Evolutionary conservation across 2,113 vertebrate genomes (phyloP).

Genomic region (Albula goreensis): DNA sequence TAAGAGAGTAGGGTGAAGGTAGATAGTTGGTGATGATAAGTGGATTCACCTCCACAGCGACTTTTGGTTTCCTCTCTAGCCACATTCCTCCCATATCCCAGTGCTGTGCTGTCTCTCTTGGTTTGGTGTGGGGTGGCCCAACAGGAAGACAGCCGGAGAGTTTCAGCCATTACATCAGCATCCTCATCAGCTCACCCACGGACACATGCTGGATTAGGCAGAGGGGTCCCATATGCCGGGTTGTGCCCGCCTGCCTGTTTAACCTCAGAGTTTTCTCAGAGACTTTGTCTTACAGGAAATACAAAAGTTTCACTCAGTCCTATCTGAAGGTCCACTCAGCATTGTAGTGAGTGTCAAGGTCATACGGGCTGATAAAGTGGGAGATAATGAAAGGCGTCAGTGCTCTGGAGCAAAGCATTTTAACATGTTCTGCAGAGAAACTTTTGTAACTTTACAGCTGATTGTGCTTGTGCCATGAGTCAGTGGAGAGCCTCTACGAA

Average conservation of each 20-base stretch:
- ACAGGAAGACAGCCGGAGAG: not conserved
- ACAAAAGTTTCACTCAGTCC: too few species aligned
- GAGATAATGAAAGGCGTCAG: not conserved
- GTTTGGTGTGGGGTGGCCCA: not conserved
- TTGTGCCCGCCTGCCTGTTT: not conserved
- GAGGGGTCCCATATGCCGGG: not conserved
- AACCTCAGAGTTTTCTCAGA: not conserved
- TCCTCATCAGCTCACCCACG: not conserved
- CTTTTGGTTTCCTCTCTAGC: not conserved
- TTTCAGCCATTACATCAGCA: conserved; percentile 8
- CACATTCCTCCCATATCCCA: conserved; percentile 24
- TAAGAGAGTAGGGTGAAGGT: not conserved
- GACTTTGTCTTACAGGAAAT: not conserved
- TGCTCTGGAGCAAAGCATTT: not conserved
- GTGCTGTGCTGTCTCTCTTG: conserved; percentile 11
- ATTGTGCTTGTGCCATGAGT: not conserved
- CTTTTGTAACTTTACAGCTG: not conserved
- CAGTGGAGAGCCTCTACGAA: not conserved
- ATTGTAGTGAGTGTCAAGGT: not conserved
- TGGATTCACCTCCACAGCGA: not conserved
- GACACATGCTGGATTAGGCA: not conserved
- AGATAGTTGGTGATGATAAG: not conserved
- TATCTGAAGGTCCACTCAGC: not conserved
- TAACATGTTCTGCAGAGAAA: not conserved
- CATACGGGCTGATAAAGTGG: not conserved